Evolutionary conservation across 2,797 vertebrate species (phyloP).

Genomic region (Rallus crepitans): DNA sequence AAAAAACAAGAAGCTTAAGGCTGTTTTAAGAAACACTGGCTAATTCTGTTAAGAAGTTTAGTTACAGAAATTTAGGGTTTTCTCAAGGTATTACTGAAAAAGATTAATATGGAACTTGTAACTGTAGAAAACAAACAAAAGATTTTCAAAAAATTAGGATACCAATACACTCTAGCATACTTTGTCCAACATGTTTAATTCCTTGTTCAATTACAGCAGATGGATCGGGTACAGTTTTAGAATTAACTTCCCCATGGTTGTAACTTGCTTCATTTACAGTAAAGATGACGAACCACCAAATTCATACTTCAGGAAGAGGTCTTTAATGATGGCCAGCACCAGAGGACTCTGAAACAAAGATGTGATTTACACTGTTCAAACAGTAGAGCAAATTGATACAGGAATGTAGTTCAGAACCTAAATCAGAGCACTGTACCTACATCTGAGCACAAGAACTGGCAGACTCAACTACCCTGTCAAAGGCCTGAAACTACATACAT

Average conservation of each 20-base stretch:
- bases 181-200: slow-evolving; percentile 49
- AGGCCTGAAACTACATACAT: neutral
- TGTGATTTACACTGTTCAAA: neutral
- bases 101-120: neutral
- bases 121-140: neutral
- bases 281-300: neutral
- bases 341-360: slow-evolving; percentile 67
- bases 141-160: neutral
- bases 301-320: neutral
- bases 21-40: neutral
- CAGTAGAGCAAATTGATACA: neutral
- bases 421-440: neutral
- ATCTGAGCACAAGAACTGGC: neutral
- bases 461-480: neutral
- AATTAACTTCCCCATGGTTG: neutral
- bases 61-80: neutral
- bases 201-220: slow-evolving; percentile 19
- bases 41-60: neutral
- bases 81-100: neutral
- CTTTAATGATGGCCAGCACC: slow-evolving; percentile 72
- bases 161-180: neutral
- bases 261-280: slow-evolving; percentile 32
- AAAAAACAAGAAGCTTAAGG: neutral
- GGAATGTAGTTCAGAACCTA: neutral
- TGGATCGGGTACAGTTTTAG: neutral